Conservation (phyloP, 2,888 invertebrate genomes). For the Branchellion lobata region DNA sequence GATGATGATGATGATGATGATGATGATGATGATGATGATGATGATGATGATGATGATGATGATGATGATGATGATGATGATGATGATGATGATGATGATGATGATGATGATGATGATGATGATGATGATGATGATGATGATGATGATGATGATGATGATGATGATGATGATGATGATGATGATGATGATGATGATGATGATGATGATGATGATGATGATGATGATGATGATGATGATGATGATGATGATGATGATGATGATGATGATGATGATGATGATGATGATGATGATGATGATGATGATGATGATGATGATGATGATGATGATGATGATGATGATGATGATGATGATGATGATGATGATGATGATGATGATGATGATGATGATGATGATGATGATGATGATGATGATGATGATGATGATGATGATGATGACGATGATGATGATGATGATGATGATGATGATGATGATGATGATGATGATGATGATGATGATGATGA, state of each 20-base stretch:
- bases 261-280: neutral
- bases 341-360: neutral
- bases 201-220: neutral
- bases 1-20: conserved; percentile 37
- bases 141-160: conserved; percentile 27
- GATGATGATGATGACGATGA: neutral
- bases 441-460: neutral
- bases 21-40: conserved; percentile 37
- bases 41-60: conserved; percentile 19
- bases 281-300: neutral
- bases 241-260: neutral
- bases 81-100: conserved; percentile 35
- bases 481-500: neutral
- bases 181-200: neutral
- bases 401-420: neutral
- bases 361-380: neutral
- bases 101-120: conserved; percentile 37
- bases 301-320: neutral
- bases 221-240: neutral
- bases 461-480: neutral
- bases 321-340: neutral
- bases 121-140: conserved; percentile 23
- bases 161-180: neutral
- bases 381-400: neutral
- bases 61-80: conserved; percentile 35